Base-by-base conservation (phyloP, 2,888 invertebrate species). In the Proisotoma minuta region DNA sequence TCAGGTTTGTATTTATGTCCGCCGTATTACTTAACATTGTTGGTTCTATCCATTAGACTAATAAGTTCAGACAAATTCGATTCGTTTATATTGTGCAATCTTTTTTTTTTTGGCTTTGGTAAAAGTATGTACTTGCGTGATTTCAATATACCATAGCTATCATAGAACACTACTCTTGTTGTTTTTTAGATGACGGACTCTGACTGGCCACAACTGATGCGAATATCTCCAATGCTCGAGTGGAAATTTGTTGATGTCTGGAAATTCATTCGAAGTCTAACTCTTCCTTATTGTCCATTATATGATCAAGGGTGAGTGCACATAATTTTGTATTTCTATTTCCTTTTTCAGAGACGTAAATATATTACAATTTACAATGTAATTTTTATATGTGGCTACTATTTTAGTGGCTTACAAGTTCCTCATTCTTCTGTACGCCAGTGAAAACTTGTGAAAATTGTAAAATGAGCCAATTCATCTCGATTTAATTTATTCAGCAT, bases 191-290 rank as follows among this genome's bases (percentile, higher is more conserved):
- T 83, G 78, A 97, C 97, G 1, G 98, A 98, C 78, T 75, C 82
- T 0, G 87, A 83, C 69, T 99, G 98, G 98, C 97, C 98, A 0
- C 83, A 85, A 73, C 80, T 95, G 68, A 85, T 95, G 82, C 82
- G 98, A 51, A 87, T 96, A 3, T 91, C 85, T 75, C 97, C 97
- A 0, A 79, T 98, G 18, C 80, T 98, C n/a, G 85, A 92, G 74
- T 98, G 97, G 97, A 84, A 83, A 10, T 97, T 94, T 77, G 83
- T 84, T 26, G 88, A 96, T 75, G 85, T 99, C 63, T 99, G 99
- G 99, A 82, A 84, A 60, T 95, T 94, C 76, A 82, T 98, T 3
- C 79, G 89, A 23, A 81, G 83, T 48, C 82, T 88, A 57, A 82
- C 85, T 63, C 85, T 98, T 60, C 90, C 94, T 23, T 99, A 97